Conservation (phyloP, 2,888 invertebrate genomes). For the Drosophila paucipuncta region DNA sequence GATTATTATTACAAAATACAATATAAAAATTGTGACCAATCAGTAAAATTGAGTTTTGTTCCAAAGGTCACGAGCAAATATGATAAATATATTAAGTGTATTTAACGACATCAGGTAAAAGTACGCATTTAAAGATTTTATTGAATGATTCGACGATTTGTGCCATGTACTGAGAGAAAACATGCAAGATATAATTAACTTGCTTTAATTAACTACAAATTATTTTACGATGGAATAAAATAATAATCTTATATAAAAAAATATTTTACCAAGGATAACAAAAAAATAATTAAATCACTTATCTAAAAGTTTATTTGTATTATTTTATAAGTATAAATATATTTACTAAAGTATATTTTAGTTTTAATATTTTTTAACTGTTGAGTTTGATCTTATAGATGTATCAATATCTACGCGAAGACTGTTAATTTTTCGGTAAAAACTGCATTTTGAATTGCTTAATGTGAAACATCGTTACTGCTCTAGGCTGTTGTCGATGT, state of each 20-base stretch:
- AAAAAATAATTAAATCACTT: not conserved
- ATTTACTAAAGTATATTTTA: not conserved
- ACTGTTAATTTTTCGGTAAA: not conserved
- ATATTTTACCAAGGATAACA: not conserved
- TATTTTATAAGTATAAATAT: not conserved
- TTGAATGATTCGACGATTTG: not conserved
- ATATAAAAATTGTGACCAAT: conserved; percentile 20
- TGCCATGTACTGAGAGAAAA: not conserved
- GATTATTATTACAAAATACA: conserved; percentile 41
- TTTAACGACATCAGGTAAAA: not conserved
- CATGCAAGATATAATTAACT: not conserved
- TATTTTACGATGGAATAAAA: not conserved
- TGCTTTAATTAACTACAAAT: not conserved
- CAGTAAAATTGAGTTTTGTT: conserved; percentile 21
- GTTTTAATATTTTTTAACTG: not conserved
- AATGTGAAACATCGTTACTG: not conserved
- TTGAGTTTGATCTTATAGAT: not conserved
- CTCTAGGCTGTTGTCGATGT: conserved; percentile 39
- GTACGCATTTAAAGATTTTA: not conserved
- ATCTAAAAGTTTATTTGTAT: not conserved
- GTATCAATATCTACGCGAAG: not conserved
- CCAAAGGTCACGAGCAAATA: not conserved
- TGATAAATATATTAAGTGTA: not conserved
- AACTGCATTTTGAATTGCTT: not conserved
- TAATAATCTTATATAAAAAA: not conserved